Conservation (phyloP, 2,113 vertebrate species). For the Pelusios castaneus region DNA sequence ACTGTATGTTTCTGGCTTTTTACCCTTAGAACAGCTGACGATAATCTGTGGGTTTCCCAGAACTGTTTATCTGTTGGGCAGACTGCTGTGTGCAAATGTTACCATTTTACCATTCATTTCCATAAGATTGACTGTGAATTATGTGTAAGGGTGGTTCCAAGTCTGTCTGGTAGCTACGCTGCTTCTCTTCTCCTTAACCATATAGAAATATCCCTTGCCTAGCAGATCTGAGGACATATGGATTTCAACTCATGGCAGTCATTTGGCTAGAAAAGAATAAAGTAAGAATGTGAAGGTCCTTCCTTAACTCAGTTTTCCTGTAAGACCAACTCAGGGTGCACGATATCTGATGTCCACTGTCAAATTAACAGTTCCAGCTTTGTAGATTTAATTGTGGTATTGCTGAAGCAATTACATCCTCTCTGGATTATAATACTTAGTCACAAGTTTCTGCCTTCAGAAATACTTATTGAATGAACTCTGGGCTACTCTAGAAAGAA, state of each 20-base stretch:
- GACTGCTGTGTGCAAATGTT: background rate
- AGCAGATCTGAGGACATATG: background rate
- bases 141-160: background rate
- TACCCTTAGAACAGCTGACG: slow-evolving; percentile 41
- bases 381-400: background rate
- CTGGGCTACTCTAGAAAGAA: background rate
- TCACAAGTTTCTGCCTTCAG: background rate
- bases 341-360: background rate
- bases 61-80: slow-evolving; percentile 44
- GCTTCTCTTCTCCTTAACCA: background rate
- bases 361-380: background rate
- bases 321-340: background rate
- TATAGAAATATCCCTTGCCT: background rate
- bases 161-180: background rate
- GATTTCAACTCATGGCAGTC: background rate
- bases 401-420: background rate
- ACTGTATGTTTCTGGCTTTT: slow-evolving; percentile 43
- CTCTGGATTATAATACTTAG: background rate
- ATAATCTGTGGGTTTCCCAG: slow-evolving; percentile 60
- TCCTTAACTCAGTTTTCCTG: background rate
- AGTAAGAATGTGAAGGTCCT: background rate
- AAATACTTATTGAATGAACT: background rate
- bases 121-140: background rate
- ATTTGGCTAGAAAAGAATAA: background rate
- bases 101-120: slow-evolving; percentile 30